Evolutionary conservation across 2,888 invertebrate genomes (phyloP).

Genomic region (Melinaea marsaeus): DNA sequence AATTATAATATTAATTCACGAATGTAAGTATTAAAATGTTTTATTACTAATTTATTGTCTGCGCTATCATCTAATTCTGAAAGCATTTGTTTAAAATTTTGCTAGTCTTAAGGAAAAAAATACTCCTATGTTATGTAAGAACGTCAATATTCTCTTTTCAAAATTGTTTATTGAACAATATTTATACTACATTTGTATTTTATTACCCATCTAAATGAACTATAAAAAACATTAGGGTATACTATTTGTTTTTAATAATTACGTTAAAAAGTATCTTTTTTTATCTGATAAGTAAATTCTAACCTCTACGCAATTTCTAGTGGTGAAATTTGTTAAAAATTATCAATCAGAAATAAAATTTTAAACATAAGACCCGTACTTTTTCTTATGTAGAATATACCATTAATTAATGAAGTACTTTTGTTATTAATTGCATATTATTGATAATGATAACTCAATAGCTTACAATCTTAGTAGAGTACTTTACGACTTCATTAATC

Average conservation of each 20-base stretch:
- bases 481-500: too few species aligned
- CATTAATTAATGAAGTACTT: too few species aligned
- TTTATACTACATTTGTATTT: too few species aligned
- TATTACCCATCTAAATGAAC: too few species aligned
- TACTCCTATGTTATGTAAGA: slow-evolving; percentile 31
- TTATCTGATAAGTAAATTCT: slow-evolving; percentile 4
- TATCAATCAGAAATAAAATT: too few species aligned
- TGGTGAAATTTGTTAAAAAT: background rate
- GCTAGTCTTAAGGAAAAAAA: background rate
- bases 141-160: slow-evolving; percentile 27
- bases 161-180: background rate
- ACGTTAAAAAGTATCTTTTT: background rate
- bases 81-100: background rate
- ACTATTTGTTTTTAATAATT: background rate
- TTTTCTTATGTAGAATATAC: too few species aligned
- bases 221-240: background rate
- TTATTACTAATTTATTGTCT: background rate
- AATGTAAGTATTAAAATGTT: slow-evolving; percentile 25
- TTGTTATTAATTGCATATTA: too few species aligned
- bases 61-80: background rate
- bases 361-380: too few species aligned
- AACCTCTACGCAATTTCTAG: background rate
- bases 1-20: slow-evolving; percentile 6
- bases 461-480: too few species aligned
- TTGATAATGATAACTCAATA: too few species aligned